Conservation (phyloP, 2,888 invertebrate species). For the Nysson spinosus region DNA sequence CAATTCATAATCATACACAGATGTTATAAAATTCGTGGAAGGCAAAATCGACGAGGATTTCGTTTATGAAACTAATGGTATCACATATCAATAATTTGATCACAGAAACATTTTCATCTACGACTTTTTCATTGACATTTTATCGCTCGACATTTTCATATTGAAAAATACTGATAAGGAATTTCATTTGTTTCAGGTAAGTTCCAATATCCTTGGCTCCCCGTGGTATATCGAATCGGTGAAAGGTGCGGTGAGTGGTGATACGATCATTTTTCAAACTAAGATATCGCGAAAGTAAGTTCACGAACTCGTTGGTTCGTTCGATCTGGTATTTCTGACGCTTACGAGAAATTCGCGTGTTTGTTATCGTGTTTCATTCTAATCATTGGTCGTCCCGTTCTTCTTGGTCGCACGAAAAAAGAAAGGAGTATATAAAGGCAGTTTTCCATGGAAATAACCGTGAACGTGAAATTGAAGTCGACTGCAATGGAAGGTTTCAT, state of each 20-base stretch:
- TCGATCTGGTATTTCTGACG: constrained; percentile 23
- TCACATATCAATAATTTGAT: no score
- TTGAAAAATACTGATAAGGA: constrained; percentile 19
- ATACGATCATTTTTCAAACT: constrained; percentile 27
- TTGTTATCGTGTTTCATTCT: constrained; percentile 39
- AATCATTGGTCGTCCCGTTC: constrained; percentile 22
- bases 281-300: constrained; percentile 15
- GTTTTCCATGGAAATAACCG: constrained; percentile 35
- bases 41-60: no score
- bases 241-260: constrained; percentile 27
- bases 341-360: constrained; percentile 31
- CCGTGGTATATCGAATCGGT: constrained; percentile 9
- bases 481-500: constrained; percentile 20
- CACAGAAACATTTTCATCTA: not conserved
- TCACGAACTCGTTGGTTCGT: constrained; percentile 30
- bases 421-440: constrained; percentile 10
- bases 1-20: no score
- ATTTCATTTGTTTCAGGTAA: constrained; percentile 48
- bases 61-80: no score
- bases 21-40: no score
- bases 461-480: constrained; percentile 38
- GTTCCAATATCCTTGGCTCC: constrained; percentile 14
- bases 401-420: constrained; percentile 1
- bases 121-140: not conserved
- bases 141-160: not conserved